phyloP scores from a whole-genome alignment of 2,113 vertebrate genomes.

The Oncorhynchus keta region DNA sequence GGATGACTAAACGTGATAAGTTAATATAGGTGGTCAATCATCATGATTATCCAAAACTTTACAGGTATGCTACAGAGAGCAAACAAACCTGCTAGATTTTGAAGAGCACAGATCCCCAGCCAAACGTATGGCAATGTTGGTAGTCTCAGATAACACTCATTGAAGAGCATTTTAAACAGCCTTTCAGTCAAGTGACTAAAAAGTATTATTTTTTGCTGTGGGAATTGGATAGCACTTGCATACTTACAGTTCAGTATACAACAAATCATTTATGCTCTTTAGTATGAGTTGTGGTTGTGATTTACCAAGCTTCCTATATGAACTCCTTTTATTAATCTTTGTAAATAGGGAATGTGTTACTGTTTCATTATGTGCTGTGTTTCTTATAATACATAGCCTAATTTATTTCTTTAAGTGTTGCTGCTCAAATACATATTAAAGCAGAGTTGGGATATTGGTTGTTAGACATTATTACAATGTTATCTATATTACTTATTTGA shows the following conservation, averaged over 20 bases:
- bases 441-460: too few relatives aligned
- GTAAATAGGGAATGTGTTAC: constrained; percentile 24
- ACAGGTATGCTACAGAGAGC: constrained; percentile 29
- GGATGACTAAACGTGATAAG: background rate
- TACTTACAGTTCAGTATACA: constrained; percentile 71
- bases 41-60: constrained; percentile 7
- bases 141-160: constrained; percentile 48
- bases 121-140: constrained; percentile 44
- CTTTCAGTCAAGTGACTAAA: constrained; percentile 70
- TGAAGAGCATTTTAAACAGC: constrained; percentile 71
- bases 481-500: too few relatives aligned
- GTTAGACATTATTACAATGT: too few relatives aligned
- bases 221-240: constrained; percentile 63
- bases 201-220: constrained; percentile 69
- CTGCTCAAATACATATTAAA: too few relatives aligned
- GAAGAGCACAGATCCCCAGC: constrained; percentile 49
- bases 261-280: constrained; percentile 70
- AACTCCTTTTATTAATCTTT: constrained; percentile 59
- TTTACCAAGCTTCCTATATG: constrained; percentile 56
- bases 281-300: constrained; percentile 66
- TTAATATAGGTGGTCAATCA: background rate
- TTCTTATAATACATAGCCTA: constrained; percentile 13
- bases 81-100: constrained; percentile 48
- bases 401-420: too few relatives aligned
- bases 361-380: constrained; percentile 51